Evolutionary conservation across 2,113 vertebrate genomes (phyloP), one percentile per base, ranked within the genome.

Genomic region (Cynoglossus semilaevis): DNA sequence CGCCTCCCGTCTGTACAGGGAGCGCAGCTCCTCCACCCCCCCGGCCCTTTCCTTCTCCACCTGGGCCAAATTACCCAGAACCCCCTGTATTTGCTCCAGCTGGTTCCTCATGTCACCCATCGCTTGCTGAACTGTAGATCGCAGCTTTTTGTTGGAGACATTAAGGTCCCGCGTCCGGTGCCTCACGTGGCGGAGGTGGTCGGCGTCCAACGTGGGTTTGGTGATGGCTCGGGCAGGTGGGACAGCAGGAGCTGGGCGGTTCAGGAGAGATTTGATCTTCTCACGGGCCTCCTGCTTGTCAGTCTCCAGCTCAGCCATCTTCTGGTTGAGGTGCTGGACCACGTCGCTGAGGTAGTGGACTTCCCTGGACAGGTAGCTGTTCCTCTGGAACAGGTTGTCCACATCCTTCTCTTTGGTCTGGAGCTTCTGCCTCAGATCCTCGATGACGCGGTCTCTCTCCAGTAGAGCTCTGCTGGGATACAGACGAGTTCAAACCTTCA

Each of bases 1-100:
- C 1, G 47, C 73, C 57, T 89, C 88, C 70, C 76, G 76, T 63
- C 75, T 71, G 55, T 88, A 83, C 7, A 88, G 84, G 9, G 75
- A 63, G 0, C 75, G 57, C 15, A 87, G 65, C 46, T 87, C 78
- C 56, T 82, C 79, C 29, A 67, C 70, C 36, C 80, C 76, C 9
- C 42, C 49, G 0, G 51, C 52, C 0, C 62, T 73, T 41, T 61
- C 54, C 51, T 41, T 63, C 60, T 83, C 63, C 11, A 46, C 69
- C 47, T 34, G 53, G n/a, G 37, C 52, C 72, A 77, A 1, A 42
- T 48, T 58, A 11, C 43, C 29, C 16, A 63, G 17, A 1, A 67
- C 41, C 4, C 22, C 70, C 56, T 37, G 49, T 34, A 86, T 59
- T 54, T 74, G 72, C 41, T 72, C 70, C 48, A 81, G 60, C n/a